Base-by-base conservation (phyloP, 2,888 invertebrate species). In the Nesidiocoris tenuis region DNA sequence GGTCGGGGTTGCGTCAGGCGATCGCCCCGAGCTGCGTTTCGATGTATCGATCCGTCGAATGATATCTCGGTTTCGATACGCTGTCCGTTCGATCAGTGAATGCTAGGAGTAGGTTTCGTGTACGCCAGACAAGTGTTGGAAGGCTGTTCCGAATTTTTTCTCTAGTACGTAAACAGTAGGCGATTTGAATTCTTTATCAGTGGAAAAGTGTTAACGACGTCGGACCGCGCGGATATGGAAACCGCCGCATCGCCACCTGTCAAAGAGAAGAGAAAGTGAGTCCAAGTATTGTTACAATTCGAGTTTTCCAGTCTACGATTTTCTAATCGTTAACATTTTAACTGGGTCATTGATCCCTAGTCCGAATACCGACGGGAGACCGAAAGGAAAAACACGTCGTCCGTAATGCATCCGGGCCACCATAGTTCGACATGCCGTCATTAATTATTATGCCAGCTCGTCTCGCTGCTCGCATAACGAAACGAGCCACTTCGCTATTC, bases 211-310 rank as follows among this genome's bases (percentile, higher is more conserved):
- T 39, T 12, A 12, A 3, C 39, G 39, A 7, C 19, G 54, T 54
- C 22, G 3, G 22, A 55, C 25, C 22, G 25, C 18, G 22, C 59
- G 23, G 59, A 21, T 16, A 70, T 70, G 70, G 70, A 70, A 70
- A 19, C 18, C 17, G 22, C 17, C 57, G 18, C 57, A 18, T 17
- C 23, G 22, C 23, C 61, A 21, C 70, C 70, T 18, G 70, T 61
- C 57, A 70, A 70, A 25, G 70, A 57, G 25, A 70, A 70, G 61
- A 70, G 70, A 70, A 70, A 70, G 70, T 70, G 57, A 70, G 70
- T 17, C 9, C 67, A n/a, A n/a, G n/a, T n/a, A n/a, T n/a, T n/a
- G n/a, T n/a, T n/a, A 55, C 22, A 59, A 22, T 59, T 70, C 59
- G 21, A 70, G 21, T 56, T 59, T 59, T 67, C 55, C 67, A 24